These are phyloP conservation scores for Aromia moschata DNA, from an alignment of 2,888 invertebrate genomes.

Conservation along the genomic window DNA sequence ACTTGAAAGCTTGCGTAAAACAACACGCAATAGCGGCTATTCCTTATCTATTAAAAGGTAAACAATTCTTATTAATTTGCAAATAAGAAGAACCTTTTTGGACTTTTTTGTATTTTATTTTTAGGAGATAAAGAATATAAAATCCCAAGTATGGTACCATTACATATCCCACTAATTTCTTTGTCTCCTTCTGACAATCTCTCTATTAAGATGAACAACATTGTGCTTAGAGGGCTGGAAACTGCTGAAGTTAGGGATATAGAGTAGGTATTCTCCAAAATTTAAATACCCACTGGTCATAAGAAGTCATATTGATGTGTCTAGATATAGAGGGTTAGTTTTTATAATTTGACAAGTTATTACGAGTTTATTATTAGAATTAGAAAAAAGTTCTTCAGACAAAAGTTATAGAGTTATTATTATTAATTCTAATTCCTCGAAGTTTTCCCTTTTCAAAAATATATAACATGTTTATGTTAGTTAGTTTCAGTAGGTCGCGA, in stretches of 20 bases:
- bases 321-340: no score
- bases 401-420: no score
- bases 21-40: slow-evolving; percentile 28
- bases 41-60: slow-evolving; percentile 35
- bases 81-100: background rate
- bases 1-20: slow-evolving; percentile 32
- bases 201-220: slow-evolving; percentile 8
- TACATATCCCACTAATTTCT: slow-evolving; percentile 1
- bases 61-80: background rate
- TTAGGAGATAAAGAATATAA: slow-evolving; percentile 10
- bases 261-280: slow-evolving; percentile 10
- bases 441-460: no score
- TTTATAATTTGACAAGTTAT: no score
- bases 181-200: slow-evolving; percentile 12
- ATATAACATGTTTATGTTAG: no score
- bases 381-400: no score
- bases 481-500: no score
- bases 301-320: no score
- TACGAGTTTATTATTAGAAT: no score
- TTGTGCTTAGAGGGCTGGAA: slow-evolving; percentile 16
- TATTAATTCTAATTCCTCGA: no score
- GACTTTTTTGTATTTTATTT: background rate
- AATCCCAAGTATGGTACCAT: slow-evolving; percentile 9
- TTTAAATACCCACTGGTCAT: background rate
- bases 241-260: slow-evolving; percentile 7